Conservation (phyloP, 2,113 vertebrate species). For the Planiliza haematocheilus region DNA sequence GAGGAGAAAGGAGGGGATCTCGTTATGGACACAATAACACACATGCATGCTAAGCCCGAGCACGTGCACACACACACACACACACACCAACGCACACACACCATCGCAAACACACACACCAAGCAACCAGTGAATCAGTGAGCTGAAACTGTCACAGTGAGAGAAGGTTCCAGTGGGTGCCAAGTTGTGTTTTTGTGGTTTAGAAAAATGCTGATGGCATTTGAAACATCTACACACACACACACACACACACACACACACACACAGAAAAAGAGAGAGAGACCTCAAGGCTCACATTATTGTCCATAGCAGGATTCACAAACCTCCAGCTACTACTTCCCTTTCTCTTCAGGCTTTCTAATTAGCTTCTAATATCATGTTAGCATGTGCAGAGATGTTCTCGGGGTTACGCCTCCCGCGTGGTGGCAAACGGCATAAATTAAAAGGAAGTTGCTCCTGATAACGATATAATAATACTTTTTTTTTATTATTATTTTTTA, state of each 20-base stretch:
- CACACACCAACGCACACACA: constrained; percentile 25
- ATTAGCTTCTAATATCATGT: constrained; percentile 31
- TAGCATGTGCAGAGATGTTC: no score
- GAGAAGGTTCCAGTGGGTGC: constrained; percentile 66
- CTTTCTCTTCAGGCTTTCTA: constrained; percentile 13
- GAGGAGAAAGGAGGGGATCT: constrained; percentile 24
- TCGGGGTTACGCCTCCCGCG: no score
- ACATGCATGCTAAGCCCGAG: constrained; percentile 58
- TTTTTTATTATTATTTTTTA: not conserved
- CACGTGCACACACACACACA: constrained; percentile 10
- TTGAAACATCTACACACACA: constrained; percentile 36
- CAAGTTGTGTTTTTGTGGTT: constrained; percentile 65
- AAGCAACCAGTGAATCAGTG: constrained; percentile 58
- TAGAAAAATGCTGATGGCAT: constrained; percentile 64
- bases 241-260: constrained; percentile 22
- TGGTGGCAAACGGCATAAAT: constrained; percentile 5
- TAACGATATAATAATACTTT: not conserved
- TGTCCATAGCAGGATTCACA: constrained; percentile 40
- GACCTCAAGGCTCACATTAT: constrained; percentile 29
- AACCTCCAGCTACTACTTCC: constrained; percentile 33
- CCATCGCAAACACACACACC: constrained; percentile 10
- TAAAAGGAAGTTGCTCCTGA: not conserved
- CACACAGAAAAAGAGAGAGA: constrained; percentile 23
- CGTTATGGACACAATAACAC: constrained; percentile 70
- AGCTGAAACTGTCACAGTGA: constrained; percentile 72